Base-by-base conservation (phyloP, 2,888 invertebrate species). In the Rhagonycha fulva region DNA sequence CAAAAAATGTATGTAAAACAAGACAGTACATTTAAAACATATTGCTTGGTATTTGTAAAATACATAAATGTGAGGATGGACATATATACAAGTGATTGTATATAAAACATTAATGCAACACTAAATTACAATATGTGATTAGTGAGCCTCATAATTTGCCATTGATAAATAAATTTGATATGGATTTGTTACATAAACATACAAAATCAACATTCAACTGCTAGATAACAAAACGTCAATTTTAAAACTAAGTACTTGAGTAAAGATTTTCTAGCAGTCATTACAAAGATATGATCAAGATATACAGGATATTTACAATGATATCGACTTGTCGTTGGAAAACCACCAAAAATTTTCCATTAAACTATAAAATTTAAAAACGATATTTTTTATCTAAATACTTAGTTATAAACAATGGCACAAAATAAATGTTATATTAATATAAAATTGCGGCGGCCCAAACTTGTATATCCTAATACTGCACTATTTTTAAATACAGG, bases 91-190 rank as follows among this genome's bases (percentile, higher is more conserved):
- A 81, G 82, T 84, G 83, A 83, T 73, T 14, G 69, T 62, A 76
- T 74, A 77, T 60, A 71, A 75, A 72, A 71, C 23, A 62, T 26
- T 72, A 76, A 72, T 76, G 72, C 62, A 76, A 76, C 69, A 83
- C 81, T 81, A 80, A 82, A 82, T 82, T 82, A 82, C 82, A 81
- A 82, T 81, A 80, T 77, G 81, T 79, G 79, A 82, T 83, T 82
- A 82, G 84, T 84, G 82, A 82, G 80, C 83, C 79, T 83, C 81
- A 85, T 84, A 85, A 84, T 83, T 81, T 83, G 80, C 81, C 82
- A 82, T 83, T 87, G 86, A 86, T 87, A 87, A 87, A 86, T 82
- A 85, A 87, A 87, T 85, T 47, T 87, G 87, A 87, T 87, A 87
- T 87, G 87, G 87, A 86, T 87, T 84, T 81, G 86, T 87, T 86